phyloP scores from a whole-genome alignment of 1,140 invertebrate species.

The Drosophila lacteicornis region DNA sequence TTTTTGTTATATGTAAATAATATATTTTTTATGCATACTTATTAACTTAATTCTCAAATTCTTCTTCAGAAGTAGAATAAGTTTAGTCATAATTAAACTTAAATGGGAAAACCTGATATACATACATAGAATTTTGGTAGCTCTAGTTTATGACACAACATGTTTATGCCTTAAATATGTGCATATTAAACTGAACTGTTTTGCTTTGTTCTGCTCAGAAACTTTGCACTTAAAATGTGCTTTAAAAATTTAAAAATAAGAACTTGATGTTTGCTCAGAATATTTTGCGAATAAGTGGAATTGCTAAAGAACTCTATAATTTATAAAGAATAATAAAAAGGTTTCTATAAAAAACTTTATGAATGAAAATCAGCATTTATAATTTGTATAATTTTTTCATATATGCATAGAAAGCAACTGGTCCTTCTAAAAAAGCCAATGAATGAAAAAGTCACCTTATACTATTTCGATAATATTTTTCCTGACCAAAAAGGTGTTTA shows the following conservation, averaged over 20 bases:
- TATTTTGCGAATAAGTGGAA: background rate
- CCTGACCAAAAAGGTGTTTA: background rate
- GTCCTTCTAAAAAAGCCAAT: background rate
- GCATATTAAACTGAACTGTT: conserved; percentile 20
- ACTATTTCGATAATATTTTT: background rate
- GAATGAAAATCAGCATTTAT: conserved; percentile 2
- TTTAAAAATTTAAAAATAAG: background rate
- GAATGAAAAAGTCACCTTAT: conserved; percentile 2
- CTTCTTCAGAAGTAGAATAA: background rate
- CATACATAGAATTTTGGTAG: conserved; percentile 1
- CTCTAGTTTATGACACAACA: conserved; percentile 20
- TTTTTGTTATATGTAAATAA: too few relatives aligned
- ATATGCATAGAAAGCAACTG: background rate
- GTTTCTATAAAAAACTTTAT: background rate
- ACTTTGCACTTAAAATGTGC: conserved; percentile 4
- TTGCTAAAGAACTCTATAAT: background rate
- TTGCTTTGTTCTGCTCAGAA: conserved; percentile 7
- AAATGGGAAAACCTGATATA: conserved; percentile 9
- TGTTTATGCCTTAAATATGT: conserved; percentile 31
- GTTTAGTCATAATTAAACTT: background rate
- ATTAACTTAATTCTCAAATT: background rate
- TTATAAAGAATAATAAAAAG: background rate
- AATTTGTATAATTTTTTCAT: background rate
- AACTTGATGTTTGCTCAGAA: background rate
- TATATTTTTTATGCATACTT: too few relatives aligned